A percentile compares a stretch with the other conserved stretches of the same genome.
Evolutionary conservation across 2,113 vertebrate genomes (phyloP).

Genomic region (Monarcha castaneiventris): DNA sequence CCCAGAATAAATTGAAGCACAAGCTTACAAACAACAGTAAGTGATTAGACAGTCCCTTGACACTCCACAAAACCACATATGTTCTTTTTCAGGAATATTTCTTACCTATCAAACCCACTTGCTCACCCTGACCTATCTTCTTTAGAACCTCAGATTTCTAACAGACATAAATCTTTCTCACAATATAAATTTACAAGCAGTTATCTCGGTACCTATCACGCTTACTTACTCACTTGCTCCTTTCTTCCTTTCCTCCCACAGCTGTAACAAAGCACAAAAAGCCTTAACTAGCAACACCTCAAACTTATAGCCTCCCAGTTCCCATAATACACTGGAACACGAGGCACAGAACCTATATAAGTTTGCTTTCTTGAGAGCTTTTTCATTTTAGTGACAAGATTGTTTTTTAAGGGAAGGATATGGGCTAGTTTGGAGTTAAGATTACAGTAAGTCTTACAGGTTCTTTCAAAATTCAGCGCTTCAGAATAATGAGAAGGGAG

Average conservation of each 20-base stretch:
- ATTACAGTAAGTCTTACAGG: neutral
- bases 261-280: neutral
- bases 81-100: neutral
- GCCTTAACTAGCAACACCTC: neutral
- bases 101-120: neutral
- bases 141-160: neutral
- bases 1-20: neutral
- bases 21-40: neutral
- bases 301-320: neutral
- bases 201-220: neutral
- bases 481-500: neutral
- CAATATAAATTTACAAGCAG: neutral
- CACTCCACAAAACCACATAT: neutral
- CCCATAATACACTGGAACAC: neutral
- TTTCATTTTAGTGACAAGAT: neutral
- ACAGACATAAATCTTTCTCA: neutral
- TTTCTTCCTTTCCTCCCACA: neutral
- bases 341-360: neutral
- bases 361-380: neutral
- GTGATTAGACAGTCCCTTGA: neutral
- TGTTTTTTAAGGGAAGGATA: fast-evolving
- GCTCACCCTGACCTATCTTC: neutral
- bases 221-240: neutral
- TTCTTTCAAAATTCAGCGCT: neutral
- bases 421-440: neutral